Percentiles rank a stretch among this genome's conserved stretches.
Conservation (phyloP, 2,888 invertebrate species). For the Loripinus fragilis region DNA sequence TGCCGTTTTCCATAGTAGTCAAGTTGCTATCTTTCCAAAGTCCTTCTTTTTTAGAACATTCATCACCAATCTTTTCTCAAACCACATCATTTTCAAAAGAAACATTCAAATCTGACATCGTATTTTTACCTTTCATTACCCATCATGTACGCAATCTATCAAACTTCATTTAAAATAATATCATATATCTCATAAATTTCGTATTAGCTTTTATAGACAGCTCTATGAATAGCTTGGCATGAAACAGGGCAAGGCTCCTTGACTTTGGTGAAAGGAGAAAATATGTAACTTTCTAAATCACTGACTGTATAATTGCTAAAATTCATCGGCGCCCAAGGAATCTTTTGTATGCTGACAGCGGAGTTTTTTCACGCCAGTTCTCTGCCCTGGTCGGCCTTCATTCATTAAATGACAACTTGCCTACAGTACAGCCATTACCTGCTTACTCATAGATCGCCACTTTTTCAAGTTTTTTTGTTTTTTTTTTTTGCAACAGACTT, state of each 20-base stretch:
- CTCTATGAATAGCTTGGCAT: constrained; percentile 32
- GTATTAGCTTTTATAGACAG: constrained; percentile 42
- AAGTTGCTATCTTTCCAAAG: no score
- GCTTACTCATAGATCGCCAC: no score
- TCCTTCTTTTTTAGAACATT: no score
- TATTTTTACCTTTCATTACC: no score
- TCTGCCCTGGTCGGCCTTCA: not conserved
- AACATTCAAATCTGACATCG: no score
- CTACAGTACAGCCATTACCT: not conserved
- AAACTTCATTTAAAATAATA: not conserved
- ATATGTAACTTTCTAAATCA: constrained; percentile 39
- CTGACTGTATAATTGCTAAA: constrained; percentile 50
- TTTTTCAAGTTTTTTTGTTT: no score
- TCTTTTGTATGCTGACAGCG: constrained; percentile 33
- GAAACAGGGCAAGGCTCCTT: constrained; percentile 21
- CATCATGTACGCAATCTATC: not conserved
- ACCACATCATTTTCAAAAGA: no score
- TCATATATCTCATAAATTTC: constrained; percentile 38
- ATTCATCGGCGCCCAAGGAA: constrained; percentile 47
- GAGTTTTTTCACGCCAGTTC: constrained; percentile 48
- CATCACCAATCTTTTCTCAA: no score
- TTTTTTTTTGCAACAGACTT: no score
- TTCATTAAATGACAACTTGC: not conserved
- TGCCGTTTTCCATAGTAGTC: no score
- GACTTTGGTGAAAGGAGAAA: constrained; percentile 20